Conservation (phyloP, 2,888 invertebrate species). For the Trachelus stipa region DNA sequence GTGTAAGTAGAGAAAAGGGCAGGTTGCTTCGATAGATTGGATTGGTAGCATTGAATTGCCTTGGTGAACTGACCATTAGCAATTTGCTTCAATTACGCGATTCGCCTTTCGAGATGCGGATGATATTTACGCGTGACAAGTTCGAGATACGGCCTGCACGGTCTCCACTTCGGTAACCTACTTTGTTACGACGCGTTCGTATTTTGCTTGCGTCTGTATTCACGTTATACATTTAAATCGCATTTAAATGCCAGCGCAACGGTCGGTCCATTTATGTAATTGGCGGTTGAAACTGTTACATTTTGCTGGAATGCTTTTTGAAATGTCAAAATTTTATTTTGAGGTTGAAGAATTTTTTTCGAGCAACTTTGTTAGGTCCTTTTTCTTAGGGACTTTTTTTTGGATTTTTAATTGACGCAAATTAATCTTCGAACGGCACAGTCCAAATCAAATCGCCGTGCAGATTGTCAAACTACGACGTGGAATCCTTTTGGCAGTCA, state of each 20-base stretch:
- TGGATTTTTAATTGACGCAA: not conserved
- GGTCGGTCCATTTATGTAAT: not conserved
- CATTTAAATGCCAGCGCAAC: not conserved
- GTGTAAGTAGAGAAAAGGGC: not conserved
- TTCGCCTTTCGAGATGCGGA: slow-evolving; percentile 53
- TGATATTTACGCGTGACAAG: slow-evolving; percentile 56
- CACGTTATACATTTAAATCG: not conserved
- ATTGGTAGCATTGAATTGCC: not conserved
- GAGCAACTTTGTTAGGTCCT: not conserved
- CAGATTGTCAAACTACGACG: not conserved
- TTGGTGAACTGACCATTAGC: slow-evolving; percentile 46
- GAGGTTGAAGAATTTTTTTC: not conserved
- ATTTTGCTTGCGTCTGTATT: not conserved
- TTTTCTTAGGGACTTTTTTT: not conserved
- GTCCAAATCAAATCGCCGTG: not conserved
- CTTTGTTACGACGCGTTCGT: slow-evolving; percentile 13
- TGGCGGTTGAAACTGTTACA: not conserved
- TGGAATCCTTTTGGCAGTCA: not conserved
- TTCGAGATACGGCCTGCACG: slow-evolving; percentile 23
- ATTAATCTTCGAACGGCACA: not conserved
- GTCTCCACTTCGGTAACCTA: slow-evolving; percentile 48
- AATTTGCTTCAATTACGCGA: slow-evolving; percentile 58
- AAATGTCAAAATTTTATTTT: not conserved
- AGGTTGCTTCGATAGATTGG: not conserved
- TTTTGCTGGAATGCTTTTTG: not conserved